Evolutionary conservation across 2,797 vertebrate species (phyloP).

Genomic region (Gallinago solitaria): DNA sequence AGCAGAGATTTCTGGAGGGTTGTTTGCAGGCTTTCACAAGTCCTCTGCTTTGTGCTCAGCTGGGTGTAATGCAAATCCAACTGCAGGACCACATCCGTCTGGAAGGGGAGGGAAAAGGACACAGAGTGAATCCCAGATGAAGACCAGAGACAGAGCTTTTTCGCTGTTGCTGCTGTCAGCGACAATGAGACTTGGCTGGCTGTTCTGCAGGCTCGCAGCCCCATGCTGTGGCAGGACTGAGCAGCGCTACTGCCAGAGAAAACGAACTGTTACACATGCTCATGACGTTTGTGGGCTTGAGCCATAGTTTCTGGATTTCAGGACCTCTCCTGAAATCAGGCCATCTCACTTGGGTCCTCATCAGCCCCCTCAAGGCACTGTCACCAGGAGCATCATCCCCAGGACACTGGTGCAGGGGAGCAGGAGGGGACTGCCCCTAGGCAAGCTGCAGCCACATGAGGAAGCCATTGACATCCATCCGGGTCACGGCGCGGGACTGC

Average conservation of each 20-base stretch:
- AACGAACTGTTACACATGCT: not conserved
- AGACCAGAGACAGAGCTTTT: not conserved
- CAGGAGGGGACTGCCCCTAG: not conserved
- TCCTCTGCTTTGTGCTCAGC: conserved; percentile 68
- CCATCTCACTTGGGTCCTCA: not conserved
- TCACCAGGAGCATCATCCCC: not conserved
- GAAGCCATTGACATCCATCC: accelerated
- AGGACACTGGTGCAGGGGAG: not conserved
- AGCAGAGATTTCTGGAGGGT: conserved; percentile 81
- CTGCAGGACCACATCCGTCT: conserved; percentile 77
- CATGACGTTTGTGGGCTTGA: accelerated
- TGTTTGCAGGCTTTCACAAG: conserved; percentile 74
- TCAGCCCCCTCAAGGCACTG: not conserved
- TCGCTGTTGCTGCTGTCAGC: not conserved
- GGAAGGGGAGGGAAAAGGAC: not conserved
- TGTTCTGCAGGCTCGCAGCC: conserved; percentile 23
- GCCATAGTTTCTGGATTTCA: not conserved
- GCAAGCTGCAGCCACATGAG: accelerated
- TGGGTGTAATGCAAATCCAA: conserved; percentile 82
- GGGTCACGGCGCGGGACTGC: not conserved
- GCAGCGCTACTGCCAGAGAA: not conserved
- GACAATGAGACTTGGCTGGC: not conserved
- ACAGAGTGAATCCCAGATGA: not conserved
- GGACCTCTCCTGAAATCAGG: not conserved
- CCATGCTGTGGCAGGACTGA: conserved; percentile 16